phyloP scores from a whole-genome alignment of 2,797 vertebrate genomes.

The Myoxocephalus aenaeus region DNA sequence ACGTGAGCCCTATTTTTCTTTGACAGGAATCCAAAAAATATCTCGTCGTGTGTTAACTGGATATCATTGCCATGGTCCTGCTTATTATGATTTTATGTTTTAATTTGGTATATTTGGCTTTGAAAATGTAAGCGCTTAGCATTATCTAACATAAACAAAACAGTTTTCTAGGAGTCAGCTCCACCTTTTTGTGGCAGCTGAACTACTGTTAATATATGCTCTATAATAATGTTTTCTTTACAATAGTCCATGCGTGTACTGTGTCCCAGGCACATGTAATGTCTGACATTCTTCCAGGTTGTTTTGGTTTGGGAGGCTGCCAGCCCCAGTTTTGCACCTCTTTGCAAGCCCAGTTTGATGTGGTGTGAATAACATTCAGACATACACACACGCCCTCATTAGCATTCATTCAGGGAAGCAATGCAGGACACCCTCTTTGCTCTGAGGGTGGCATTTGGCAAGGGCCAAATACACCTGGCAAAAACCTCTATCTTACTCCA shows the following conservation, averaged over 20 bases:
- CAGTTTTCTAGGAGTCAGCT: slow-evolving; percentile 33
- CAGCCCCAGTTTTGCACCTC: slow-evolving; percentile 87
- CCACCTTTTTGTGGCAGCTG: slow-evolving; percentile 50
- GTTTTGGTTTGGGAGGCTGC: slow-evolving; percentile 85
- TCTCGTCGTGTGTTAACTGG: background rate
- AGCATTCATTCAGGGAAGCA: slow-evolving; percentile 80
- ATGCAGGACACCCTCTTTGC: slow-evolving; percentile 82
- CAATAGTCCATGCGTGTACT: slow-evolving; percentile 78
- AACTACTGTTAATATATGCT: slow-evolving; percentile 49
- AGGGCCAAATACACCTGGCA: slow-evolving; percentile 85
- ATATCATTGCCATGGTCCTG: slow-evolving; percentile 9
- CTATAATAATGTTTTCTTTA: slow-evolving; percentile 60
- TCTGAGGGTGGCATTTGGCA: slow-evolving; percentile 87
- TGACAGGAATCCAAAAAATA: slow-evolving; percentile 37
- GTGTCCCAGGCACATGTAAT: slow-evolving; percentile 81
- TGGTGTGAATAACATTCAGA: slow-evolving; percentile 88
- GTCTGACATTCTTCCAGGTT: slow-evolving; percentile 87
- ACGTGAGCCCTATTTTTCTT: slow-evolving; percentile 18
- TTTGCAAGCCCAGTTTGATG: slow-evolving; percentile 87
- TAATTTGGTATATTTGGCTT: slow-evolving; percentile 24
- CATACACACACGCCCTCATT: slow-evolving; percentile 84
- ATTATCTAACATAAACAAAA: slow-evolving; percentile 43
- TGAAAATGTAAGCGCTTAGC: slow-evolving; percentile 21
- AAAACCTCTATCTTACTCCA: slow-evolving; percentile 54
- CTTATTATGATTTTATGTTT: slow-evolving; percentile 2